Conservation (phyloP, 2,113 vertebrate species). For the Passer domesticus region DNA sequence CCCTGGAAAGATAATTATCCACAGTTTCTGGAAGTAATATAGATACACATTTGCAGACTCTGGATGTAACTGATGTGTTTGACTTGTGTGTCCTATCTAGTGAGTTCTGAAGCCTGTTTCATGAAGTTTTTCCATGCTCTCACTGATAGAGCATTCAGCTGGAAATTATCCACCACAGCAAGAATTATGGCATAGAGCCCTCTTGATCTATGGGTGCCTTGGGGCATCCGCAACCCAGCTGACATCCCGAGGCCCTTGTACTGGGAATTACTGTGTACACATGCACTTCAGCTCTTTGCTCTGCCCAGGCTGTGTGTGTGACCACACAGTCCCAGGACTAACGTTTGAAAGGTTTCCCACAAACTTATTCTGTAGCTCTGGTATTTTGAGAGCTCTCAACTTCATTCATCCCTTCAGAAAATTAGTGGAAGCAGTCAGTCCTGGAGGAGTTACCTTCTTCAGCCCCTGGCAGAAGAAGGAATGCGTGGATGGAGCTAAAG, state of each 20-base stretch:
- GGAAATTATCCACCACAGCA: background rate
- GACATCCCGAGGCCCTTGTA: background rate
- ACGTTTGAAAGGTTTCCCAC: background rate
- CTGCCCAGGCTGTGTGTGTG: background rate
- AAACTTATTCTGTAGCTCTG: background rate
- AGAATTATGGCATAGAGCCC: background rate
- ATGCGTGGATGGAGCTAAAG: background rate
- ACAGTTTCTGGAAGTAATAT: background rate
- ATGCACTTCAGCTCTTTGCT: background rate
- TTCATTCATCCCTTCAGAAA: background rate
- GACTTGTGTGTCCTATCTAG: background rate
- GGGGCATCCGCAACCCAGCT: background rate
- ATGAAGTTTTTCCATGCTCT: background rate
- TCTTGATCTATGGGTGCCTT: background rate
- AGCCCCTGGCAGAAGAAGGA: background rate
- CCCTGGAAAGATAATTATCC: background rate
- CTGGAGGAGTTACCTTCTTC: background rate
- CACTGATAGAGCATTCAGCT: fast-evolving
- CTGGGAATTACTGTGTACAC: background rate
- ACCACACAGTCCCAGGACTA: background rate
- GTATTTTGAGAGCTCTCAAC: background rate
- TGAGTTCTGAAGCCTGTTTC: background rate
- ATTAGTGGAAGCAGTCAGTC: background rate
- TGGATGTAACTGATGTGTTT: background rate
- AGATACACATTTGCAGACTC: background rate